phyloP scores from a whole-genome alignment of 2,888 invertebrate species.

The Adela reaumurella region DNA sequence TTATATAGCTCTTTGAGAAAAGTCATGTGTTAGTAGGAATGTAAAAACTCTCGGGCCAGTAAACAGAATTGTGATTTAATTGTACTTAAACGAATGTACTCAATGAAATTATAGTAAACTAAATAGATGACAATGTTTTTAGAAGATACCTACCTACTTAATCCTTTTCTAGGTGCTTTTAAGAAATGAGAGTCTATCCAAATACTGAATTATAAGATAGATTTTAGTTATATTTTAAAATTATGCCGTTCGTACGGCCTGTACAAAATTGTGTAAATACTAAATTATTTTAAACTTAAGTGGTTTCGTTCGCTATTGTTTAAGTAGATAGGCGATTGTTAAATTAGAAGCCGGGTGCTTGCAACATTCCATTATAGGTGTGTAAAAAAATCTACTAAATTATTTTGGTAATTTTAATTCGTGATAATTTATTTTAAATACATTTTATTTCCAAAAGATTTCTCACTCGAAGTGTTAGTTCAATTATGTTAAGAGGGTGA shows the following conservation, averaged over 20 bases:
- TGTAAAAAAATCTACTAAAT: not conserved
- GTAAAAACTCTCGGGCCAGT: conserved; percentile 31
- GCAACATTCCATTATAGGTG: conserved; percentile 27
- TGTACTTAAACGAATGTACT: not conserved
- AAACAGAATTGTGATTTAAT: conserved; percentile 46
- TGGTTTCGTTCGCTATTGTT: conserved; percentile 24
- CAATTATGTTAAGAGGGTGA: too few species aligned
- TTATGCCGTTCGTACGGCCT: conserved; percentile 25
- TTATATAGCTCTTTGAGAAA: too few species aligned
- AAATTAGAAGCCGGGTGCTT: conserved; percentile 29
- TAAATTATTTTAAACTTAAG: conserved; percentile 31
- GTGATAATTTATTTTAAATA: too few species aligned
- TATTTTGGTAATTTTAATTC: not conserved
- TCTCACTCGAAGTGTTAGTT: too few species aligned
- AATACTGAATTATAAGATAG: conserved; percentile 34
- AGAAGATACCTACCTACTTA: not conserved
- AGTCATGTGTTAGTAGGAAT: too few species aligned
- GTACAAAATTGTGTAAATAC: conserved; percentile 50
- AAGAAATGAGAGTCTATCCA: conserved; percentile 47
- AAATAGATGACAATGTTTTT: not conserved
- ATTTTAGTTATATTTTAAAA: conserved; percentile 31
- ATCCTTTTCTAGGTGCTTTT: conserved; percentile 1
- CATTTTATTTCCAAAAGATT: too few species aligned
- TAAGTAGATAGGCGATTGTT: conserved; percentile 27
- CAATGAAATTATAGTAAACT: not conserved